A percentile compares a stretch with the other conserved stretches of the same genome.
Evolutionary conservation across 2,797 vertebrate genomes (phyloP).

Genomic region (Anabas testudineus): DNA sequence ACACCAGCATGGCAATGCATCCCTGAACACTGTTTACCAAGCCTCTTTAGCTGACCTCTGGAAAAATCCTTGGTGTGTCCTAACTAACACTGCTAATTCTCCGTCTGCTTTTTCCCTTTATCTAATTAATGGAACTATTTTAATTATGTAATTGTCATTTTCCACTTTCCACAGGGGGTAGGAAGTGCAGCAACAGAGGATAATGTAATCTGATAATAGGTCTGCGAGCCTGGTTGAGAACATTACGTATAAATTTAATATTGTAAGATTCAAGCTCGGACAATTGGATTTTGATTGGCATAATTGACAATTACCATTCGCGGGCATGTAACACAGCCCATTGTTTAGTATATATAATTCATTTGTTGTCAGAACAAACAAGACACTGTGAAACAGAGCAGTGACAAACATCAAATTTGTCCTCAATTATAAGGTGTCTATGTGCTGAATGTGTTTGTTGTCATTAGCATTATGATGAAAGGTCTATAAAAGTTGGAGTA

Average conservation of each 20-base stretch:
- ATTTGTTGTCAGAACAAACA: constrained; percentile 67
- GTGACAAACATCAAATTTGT: constrained; percentile 46
- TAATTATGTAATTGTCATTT: constrained; percentile 68
- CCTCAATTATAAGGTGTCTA: constrained; percentile 33
- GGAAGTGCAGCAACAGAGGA: constrained; percentile 45
- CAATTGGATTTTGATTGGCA: constrained; percentile 80
- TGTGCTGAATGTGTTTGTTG: constrained; percentile 43
- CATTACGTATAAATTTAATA: constrained; percentile 76
- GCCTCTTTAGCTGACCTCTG: constrained; percentile 39
- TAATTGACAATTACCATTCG: constrained; percentile 80
- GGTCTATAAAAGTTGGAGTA: not conserved
- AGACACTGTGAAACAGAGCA: constrained; percentile 44
- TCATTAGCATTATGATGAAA: constrained; percentile 37
- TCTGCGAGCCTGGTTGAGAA: constrained; percentile 61
- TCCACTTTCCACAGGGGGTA: constrained; percentile 32
- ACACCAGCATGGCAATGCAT: constrained; percentile 52
- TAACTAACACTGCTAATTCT: constrained; percentile 38
- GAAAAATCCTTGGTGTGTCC: constrained; percentile 28
- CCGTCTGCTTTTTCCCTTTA: constrained; percentile 47
- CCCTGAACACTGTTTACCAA: constrained; percentile 52
- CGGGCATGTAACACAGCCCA: constrained; percentile 59
- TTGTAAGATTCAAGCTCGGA: constrained; percentile 63
- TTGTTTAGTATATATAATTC: constrained; percentile 55
- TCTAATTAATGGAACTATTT: constrained; percentile 59
- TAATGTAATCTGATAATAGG: constrained; percentile 67